Percentiles rank a stretch among this genome's conserved stretches.
These are phyloP conservation scores for Boloria euphrosyne DNA, from an alignment of 2,888 invertebrate genomes.

Conservation along the genomic window DNA sequence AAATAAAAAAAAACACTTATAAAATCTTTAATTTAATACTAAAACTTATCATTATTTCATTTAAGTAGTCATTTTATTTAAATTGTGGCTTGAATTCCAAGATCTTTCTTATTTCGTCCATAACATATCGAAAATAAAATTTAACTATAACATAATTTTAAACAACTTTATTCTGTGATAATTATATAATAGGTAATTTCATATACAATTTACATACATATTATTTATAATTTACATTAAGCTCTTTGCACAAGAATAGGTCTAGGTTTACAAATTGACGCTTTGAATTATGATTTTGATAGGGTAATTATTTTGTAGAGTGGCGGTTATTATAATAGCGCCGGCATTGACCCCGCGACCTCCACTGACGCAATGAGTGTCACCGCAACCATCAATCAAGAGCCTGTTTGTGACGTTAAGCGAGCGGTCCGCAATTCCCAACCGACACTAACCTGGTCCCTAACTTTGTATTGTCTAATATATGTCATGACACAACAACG, in stretches of 20 bases:
- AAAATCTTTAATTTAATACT: too few species aligned
- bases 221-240: neutral
- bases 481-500: slow-evolving; percentile 31
- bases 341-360: slow-evolving; percentile 77
- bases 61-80: too few species aligned
- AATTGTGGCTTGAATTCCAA: too few species aligned
- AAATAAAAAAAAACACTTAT: too few species aligned
- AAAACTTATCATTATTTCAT: too few species aligned
- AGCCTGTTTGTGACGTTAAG: slow-evolving; percentile 66
- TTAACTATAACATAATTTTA: too few species aligned
- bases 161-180: too few species aligned
- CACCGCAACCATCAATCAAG: slow-evolving; percentile 76
- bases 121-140: too few species aligned
- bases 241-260: neutral
- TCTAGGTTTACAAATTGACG: slow-evolving; percentile 3
- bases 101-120: too few species aligned
- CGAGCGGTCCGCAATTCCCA: slow-evolving; percentile 49
- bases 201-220: too few species aligned
- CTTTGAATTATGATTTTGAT: slow-evolving; percentile 18
- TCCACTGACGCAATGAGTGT: slow-evolving; percentile 68
- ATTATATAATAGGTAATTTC: too few species aligned
- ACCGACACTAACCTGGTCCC: slow-evolving; percentile 44
- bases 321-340: slow-evolving; percentile 60
- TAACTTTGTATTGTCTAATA: slow-evolving; percentile 41
- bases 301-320: slow-evolving; percentile 31